Evolutionary conservation across 2,113 vertebrate species (phyloP).

Genomic region (Vulpes lagopus): DNA sequence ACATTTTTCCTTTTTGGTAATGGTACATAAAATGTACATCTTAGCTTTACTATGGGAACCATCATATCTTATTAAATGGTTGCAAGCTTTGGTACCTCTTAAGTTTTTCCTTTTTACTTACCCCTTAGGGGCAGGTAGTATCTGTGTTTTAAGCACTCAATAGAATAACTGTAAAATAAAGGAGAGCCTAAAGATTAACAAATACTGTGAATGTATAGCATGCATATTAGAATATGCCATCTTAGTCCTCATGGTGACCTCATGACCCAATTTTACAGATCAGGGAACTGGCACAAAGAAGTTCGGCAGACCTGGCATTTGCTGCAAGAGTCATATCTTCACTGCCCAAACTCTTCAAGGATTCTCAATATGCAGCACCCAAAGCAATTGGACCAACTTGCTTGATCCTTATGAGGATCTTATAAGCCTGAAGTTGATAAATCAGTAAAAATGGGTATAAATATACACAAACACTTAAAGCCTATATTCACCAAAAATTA

Average conservation of each 20-base stretch:
- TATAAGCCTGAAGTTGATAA: neutral
- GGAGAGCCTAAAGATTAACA: neutral
- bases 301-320: neutral
- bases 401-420: neutral
- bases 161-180: slow-evolving; percentile 38
- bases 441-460: neutral
- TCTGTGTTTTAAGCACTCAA: neutral
- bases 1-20: neutral
- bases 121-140: neutral
- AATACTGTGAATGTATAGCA: neutral
- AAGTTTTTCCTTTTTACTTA: neutral
- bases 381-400: neutral
- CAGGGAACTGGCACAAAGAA: neutral
- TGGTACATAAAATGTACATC: neutral
- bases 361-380: neutral
- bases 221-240: neutral
- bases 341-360: neutral
- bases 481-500: neutral
- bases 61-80: neutral
- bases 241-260: neutral
- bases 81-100: neutral
- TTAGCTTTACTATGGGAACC: neutral
- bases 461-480: neutral
- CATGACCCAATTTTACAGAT: neutral
- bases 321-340: neutral